phyloP scores from a whole-genome alignment of 2,888 invertebrate species.

The Masnerella sp. region DNA sequence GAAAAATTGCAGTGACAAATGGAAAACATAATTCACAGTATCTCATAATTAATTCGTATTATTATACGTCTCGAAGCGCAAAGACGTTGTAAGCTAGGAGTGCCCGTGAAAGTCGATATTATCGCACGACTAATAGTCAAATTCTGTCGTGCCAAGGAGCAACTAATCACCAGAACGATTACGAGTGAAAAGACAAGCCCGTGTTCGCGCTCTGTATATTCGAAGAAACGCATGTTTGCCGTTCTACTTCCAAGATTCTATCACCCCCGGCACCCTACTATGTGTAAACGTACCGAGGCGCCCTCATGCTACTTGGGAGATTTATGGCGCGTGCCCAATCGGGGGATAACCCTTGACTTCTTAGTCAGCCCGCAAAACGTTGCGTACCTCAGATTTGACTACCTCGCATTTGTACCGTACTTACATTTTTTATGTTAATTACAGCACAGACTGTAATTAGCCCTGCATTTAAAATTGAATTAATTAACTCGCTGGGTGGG shows the following conservation, averaged over 20 bases:
- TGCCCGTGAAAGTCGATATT: constrained; percentile 52
- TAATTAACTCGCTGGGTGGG: not conserved
- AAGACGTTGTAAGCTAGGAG: constrained; percentile 26
- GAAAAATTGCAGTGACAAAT: too few relatives aligned
- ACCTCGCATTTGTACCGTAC: constrained; percentile 55
- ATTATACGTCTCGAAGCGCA: not conserved
- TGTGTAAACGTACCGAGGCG: constrained; percentile 61
- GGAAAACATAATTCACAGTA: too few relatives aligned
- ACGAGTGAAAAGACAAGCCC: constrained; percentile 55
- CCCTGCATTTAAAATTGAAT: not conserved
- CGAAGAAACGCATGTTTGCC: constrained; percentile 64
- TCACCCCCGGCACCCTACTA: constrained; percentile 64
- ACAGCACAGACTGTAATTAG: not conserved
- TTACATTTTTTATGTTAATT: constrained; percentile 47
- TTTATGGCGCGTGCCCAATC: constrained; percentile 74
- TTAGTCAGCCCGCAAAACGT: constrained; percentile 67
- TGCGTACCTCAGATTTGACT: constrained; percentile 58
- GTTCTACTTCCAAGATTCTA: constrained; percentile 65
- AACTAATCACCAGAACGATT: constrained; percentile 73
- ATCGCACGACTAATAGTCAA: constrained; percentile 67
- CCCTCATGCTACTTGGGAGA: constrained; percentile 68
- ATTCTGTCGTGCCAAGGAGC: constrained; percentile 71
- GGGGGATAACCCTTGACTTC: constrained; percentile 72
- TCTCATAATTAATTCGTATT: too few relatives aligned
- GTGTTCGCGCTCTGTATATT: constrained; percentile 57